Evolutionary conservation across 2,888 invertebrate genomes (phyloP).

Genomic region (Tyria jacobaeae): DNA sequence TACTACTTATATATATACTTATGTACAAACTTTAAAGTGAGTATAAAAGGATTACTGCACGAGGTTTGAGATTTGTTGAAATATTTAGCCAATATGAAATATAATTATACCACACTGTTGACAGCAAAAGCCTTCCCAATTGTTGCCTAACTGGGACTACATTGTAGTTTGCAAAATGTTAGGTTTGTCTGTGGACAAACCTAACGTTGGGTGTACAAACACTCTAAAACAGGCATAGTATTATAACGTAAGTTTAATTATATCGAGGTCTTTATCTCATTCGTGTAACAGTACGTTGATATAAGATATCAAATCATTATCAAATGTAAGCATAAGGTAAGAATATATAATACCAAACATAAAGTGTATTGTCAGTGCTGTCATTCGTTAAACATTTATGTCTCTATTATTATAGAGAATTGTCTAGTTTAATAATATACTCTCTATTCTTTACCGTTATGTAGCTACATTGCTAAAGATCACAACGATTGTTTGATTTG

Average conservation of each 20-base stretch:
- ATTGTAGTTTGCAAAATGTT: no score
- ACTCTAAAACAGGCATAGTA: no score
- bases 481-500: background rate
- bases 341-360: background rate
- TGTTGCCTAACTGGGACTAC: no score
- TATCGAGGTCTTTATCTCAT: background rate
- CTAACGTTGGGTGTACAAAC: no score
- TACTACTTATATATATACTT: no score
- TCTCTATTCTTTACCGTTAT: background rate
- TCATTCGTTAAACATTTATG: background rate
- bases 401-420: background rate
- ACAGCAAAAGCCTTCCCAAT: no score
- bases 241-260: background rate
- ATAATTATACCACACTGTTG: no score
- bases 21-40: no score
- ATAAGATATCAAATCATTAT: slow-evolving; percentile 5
- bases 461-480: background rate
- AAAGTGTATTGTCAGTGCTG: background rate
- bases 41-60: no score
- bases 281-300: background rate
- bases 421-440: background rate
- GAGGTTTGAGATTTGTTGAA: no score
- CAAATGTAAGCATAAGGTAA: background rate
- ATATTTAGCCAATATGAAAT: no score
- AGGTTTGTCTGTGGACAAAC: no score